These are phyloP conservation scores for Ciconia maguari DNA, from an alignment of 2,113 vertebrate genomes.

Conservation along the genomic window DNA sequence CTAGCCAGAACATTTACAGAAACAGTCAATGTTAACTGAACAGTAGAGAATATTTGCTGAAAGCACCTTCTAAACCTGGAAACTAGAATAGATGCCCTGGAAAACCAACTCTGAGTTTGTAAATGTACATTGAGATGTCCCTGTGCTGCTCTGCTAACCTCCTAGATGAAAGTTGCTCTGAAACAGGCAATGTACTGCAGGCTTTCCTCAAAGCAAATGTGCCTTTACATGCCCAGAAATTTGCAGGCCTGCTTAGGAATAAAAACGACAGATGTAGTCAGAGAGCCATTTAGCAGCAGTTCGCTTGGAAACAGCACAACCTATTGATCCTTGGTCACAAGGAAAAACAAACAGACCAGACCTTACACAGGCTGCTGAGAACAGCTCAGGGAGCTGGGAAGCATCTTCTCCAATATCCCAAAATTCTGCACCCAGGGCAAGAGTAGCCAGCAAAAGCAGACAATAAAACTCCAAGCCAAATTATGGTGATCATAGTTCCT, in stretches of 20 bases:
- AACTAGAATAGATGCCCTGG: constrained; percentile 16
- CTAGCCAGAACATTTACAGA: background rate
- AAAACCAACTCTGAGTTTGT: constrained; percentile 8
- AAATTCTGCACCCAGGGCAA: background rate
- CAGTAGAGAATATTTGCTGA: background rate
- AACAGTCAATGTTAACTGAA: constrained; percentile 15
- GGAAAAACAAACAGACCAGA: constrained; percentile 3
- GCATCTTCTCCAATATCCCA: background rate
- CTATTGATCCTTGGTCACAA: constrained; percentile 62
- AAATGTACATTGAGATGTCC: constrained; percentile 11
- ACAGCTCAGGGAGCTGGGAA: background rate
- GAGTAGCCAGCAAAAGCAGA: background rate
- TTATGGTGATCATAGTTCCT: rapidly evolving
- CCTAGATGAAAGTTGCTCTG: constrained; percentile 21
- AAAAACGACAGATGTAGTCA: constrained; percentile 28
- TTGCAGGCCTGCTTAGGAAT: constrained; percentile 34
- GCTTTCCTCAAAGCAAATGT: constrained; percentile 9
- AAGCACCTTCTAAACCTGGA: background rate
- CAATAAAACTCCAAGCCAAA: background rate
- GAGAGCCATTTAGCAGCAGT: constrained; percentile 46
- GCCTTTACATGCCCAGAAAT: constrained; percentile 45
- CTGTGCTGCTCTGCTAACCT: constrained; percentile 25
- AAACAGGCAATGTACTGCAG: background rate
- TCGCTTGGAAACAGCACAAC: constrained; percentile 42
- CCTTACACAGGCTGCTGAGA: background rate